Evolutionary conservation across 2,888 invertebrate genomes (phyloP).

Genomic region (Rhogogaster chlorosoma): DNA sequence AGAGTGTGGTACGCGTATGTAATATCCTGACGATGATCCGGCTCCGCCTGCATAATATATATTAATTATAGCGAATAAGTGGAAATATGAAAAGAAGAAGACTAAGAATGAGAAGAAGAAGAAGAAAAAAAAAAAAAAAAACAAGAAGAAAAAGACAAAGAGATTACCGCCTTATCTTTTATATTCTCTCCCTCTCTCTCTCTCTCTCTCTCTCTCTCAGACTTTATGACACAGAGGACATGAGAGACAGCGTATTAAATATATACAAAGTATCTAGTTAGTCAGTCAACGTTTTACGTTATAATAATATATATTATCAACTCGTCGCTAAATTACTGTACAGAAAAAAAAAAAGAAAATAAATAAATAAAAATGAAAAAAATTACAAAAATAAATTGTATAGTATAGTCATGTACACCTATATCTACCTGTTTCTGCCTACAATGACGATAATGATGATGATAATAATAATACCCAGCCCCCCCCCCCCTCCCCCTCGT

Average conservation of each 20-base stretch:
- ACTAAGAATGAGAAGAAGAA: no score
- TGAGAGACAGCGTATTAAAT: background rate
- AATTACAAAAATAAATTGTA: no score
- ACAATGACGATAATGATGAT: background rate
- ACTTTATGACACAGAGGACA: no score
- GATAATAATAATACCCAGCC: background rate
- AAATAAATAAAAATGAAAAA: background rate
- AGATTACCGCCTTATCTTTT: no score
- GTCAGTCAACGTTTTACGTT: background rate
- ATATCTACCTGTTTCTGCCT: background rate
- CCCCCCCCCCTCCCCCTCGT: no score
- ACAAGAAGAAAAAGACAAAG: no score
- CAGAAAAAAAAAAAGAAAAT: background rate
- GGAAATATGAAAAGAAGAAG: no score
- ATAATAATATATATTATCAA: no score
- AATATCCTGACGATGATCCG: background rate
- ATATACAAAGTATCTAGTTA: background rate
- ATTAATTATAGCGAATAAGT: background rate
- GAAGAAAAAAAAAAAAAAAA: no score
- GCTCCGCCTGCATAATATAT: background rate
- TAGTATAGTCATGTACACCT: background rate
- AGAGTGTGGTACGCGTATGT: background rate
- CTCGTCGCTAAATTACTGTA: background rate
- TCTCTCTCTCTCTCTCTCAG: no score
- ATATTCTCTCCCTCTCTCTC: no score